These are phyloP conservation scores for Prunella fulvescens DNA, from an alignment of 2,113 vertebrate species.

Conservation along the genomic window DNA sequence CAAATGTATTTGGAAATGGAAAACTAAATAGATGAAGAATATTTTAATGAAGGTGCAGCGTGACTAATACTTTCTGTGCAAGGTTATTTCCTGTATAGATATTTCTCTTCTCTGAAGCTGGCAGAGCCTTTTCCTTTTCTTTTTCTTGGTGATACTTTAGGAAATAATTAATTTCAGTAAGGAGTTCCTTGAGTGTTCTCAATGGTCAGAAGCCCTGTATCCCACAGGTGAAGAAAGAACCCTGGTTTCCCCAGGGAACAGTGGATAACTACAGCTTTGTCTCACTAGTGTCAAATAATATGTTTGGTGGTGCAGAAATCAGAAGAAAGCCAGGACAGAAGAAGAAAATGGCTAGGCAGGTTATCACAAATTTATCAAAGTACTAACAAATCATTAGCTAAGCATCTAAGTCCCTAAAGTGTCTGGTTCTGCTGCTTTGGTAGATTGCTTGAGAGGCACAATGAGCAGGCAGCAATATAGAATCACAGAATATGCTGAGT, in stretches of 20 bases:
- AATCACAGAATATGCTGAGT: neutral
- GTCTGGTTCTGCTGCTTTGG: neutral
- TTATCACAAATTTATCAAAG: neutral
- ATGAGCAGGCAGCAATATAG: neutral
- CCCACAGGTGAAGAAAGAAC: neutral
- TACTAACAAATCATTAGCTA: neutral
- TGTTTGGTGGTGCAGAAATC: neutral
- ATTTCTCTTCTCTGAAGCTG: neutral
- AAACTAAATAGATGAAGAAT: neutral
- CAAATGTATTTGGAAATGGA: neutral
- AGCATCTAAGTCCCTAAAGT: neutral
- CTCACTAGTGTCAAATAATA: neutral
- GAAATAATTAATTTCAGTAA: neutral
- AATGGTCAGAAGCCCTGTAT: neutral
- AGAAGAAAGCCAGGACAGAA: neutral
- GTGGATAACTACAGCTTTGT: neutral
- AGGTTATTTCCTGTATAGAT: neutral
- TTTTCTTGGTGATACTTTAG: neutral
- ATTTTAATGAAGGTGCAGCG: neutral
- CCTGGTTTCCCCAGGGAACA: neutral
- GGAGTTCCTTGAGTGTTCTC: neutral
- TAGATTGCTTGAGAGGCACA: neutral
- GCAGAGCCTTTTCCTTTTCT: neutral
- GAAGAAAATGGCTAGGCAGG: neutral
- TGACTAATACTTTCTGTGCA: neutral